phyloP scores from a whole-genome alignment of 1,140 invertebrate genomes.

The Archegozetes longisetosus region DNA sequence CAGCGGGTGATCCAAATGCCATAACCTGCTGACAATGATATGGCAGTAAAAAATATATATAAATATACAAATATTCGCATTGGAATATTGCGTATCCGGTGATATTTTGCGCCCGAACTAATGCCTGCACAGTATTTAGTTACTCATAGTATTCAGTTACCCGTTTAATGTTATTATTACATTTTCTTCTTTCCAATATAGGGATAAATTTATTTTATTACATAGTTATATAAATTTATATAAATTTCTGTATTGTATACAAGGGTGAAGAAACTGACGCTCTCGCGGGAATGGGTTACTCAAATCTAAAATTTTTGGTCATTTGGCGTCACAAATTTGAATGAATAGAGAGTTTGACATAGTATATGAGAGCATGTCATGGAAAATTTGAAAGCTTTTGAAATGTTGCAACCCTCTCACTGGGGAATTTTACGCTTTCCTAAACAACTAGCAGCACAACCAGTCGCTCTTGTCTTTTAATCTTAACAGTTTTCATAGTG shows the following conservation, averaged over 20 bases:
- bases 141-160: not conserved
- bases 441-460: not conserved
- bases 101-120: not conserved
- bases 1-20: no score
- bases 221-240: not conserved
- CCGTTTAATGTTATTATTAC: not conserved
- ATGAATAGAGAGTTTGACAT: not conserved
- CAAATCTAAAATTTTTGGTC: not conserved
- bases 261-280: not conserved
- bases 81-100: not conserved
- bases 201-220: not conserved
- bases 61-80: no score
- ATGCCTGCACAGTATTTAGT: not conserved
- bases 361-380: not conserved
- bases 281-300: not conserved
- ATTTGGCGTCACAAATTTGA: not conserved
- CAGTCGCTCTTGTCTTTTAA: not conserved
- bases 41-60: not conserved
- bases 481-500: not conserved
- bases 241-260: not conserved
- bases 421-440: not conserved
- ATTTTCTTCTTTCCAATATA: not conserved
- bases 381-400: slow-evolving; percentile 1
- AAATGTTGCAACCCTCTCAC: not conserved
- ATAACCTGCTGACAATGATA: not conserved